Percentiles rank a stretch among this genome's conserved stretches.
phyloP scores from a whole-genome alignment of 2,797 vertebrate species.

The Corythornis leucogaster region DNA sequence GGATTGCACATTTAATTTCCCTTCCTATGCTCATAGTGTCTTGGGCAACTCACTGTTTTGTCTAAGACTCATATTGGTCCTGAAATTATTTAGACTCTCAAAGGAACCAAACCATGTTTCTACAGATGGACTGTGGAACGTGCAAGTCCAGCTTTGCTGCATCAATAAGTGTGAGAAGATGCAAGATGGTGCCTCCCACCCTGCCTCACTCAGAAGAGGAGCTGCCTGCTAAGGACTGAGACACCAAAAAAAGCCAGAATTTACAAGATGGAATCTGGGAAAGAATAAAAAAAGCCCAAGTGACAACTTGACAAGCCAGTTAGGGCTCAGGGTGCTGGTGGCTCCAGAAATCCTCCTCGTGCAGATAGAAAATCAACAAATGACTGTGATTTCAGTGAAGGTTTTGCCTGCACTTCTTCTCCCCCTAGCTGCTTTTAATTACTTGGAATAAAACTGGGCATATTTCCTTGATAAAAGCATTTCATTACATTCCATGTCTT shows the following conservation, averaged over 20 bases:
- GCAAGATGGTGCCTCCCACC: not conserved
- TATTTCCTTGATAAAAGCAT: constrained; percentile 26
- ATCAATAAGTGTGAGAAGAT: not conserved
- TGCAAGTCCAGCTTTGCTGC: not conserved
- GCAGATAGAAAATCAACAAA: not conserved
- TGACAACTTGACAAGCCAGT: not conserved
- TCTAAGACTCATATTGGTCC: not conserved
- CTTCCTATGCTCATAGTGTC: not conserved
- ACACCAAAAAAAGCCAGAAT: not conserved
- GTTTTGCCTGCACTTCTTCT: not conserved
- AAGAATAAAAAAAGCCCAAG: not conserved
- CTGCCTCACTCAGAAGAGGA: not conserved
- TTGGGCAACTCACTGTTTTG: not conserved
- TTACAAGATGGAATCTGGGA: not conserved
- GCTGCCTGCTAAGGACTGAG: not conserved
- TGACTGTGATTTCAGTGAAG: not conserved
- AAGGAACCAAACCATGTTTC: not conserved
- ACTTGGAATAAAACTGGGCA: not conserved
- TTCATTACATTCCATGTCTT: not conserved
- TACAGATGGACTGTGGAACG: not conserved
- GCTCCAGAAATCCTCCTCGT: not conserved
- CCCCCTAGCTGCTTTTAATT: not conserved
- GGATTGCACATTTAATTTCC: not conserved
- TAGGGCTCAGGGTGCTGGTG: not conserved
- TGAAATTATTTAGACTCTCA: not conserved